Evolutionary conservation across 2,888 invertebrate species (phyloP), one percentile per base, ranked within the genome.

Genomic region (Volucella inflata): DNA sequence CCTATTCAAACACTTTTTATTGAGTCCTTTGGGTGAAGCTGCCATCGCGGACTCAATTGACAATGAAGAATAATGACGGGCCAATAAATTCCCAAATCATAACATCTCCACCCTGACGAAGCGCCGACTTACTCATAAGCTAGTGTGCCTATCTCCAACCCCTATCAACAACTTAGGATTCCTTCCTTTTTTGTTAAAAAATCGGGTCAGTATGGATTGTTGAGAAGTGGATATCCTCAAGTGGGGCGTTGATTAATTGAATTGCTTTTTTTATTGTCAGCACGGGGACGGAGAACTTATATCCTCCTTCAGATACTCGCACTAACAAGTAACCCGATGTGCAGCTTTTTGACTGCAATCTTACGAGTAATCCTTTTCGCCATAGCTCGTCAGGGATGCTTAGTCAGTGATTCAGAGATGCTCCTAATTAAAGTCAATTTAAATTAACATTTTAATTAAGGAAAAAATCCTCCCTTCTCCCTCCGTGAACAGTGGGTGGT

Each of bases 371-470:
- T 83, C 64, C 68, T 17, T 6, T 46, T 46, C 38, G 12, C 21
- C 30, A 14, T 40, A 30, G 50, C 62, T 62, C 40, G 57, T 67
- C 55, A 50, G 62, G 59, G 64, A 72, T 79, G 30, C 30, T 30
- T 30, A 30, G 30, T 30, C 30, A 30, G 30, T 30, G 30, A 30
- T 30, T 30, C 30, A 6, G 30, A 6, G 30, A 30, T 30, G 30
- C 72, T 70, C 16, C 68, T 79, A 74, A 79, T 79, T 79, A 68
- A 78, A 79, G 74, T 79, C 83, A 53, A 59, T 70, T 83, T 68
- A 59, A 75, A 75, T 79, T 75, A 74, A 70, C 79, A 75, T 79
- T 79, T 84, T 74, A 84, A 84, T 84, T 79, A 74, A 40, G 65
- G 42, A 30, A 16, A 44, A 77, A 44, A n/a, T n/a, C n/a, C n/a